Evolutionary conservation across 2,113 vertebrate species (phyloP).

Genomic region (Sorex araneus): DNA sequence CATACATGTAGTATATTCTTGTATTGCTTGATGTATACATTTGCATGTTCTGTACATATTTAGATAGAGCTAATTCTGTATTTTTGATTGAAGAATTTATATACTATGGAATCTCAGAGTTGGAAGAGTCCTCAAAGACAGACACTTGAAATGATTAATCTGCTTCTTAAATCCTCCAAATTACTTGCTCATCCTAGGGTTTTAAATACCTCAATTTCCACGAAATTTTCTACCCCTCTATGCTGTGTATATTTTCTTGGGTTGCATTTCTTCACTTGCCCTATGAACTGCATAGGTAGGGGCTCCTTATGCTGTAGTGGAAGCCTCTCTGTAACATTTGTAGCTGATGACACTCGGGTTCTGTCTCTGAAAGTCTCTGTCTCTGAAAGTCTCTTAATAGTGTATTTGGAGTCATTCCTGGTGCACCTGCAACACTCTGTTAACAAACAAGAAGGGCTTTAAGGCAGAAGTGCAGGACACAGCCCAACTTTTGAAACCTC

Average conservation of each 20-base stretch:
- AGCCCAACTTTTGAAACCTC: slow-evolving; percentile 68
- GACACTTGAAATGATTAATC: background rate
- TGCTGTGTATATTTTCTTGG: background rate
- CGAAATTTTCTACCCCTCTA: background rate
- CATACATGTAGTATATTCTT: background rate
- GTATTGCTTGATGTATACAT: background rate
- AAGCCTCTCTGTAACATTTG: background rate
- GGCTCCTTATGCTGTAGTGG: background rate
- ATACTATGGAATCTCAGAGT: background rate
- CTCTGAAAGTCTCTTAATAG: slow-evolving; percentile 50
- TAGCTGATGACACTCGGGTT: background rate
- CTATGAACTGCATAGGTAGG: background rate
- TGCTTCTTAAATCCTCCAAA: background rate
- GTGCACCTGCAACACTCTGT: slow-evolving; percentile 64
- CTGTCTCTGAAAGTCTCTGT: slow-evolving; percentile 17
- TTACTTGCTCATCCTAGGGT: background rate
- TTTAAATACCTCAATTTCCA: background rate
- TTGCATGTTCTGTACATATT: background rate
- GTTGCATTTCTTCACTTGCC: background rate
- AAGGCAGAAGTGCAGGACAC: slow-evolving; percentile 18
- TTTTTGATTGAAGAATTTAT: background rate
- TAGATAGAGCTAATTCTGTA: background rate
- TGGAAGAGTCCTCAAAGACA: background rate
- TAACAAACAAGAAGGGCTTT: slow-evolving; percentile 56
- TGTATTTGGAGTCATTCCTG: slow-evolving; percentile 34